phyloP scores from a whole-genome alignment of 2,113 vertebrate genomes.

The Muntiacus reevesi region DNA sequence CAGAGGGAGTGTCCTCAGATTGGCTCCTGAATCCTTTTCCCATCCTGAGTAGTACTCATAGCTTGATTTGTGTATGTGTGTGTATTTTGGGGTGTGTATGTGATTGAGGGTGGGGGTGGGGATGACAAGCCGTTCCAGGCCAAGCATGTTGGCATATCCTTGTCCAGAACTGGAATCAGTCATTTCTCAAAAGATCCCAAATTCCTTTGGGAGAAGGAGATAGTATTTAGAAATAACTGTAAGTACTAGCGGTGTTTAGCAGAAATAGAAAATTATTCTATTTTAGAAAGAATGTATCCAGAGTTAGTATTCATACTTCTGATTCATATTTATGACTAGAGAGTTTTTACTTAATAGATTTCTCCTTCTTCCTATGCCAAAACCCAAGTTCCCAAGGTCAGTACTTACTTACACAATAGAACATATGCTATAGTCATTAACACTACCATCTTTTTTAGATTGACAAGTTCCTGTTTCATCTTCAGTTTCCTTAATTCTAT shows the following conservation, averaged over 20 bases:
- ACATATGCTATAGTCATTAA: neutral
- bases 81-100: neutral
- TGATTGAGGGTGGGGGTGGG: rapidly evolving
- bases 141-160: neutral
- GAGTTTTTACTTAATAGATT: neutral
- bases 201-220: neutral
- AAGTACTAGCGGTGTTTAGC: neutral
- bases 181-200: neutral
- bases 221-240: neutral
- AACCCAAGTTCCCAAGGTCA: neutral
- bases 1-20: neutral
- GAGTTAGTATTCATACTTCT: neutral
- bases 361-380: neutral
- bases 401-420: neutral
- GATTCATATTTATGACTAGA: neutral
- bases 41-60: neutral
- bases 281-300: neutral
- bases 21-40: neutral
- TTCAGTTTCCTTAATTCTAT: neutral
- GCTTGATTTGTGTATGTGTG: neutral
- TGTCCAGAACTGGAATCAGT: neutral
- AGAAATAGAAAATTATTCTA: neutral
- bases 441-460: neutral
- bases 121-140: neutral
- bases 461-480: neutral